Conservation (phyloP, 2,113 vertebrate species). For the Callithrix jacchus region DNA sequence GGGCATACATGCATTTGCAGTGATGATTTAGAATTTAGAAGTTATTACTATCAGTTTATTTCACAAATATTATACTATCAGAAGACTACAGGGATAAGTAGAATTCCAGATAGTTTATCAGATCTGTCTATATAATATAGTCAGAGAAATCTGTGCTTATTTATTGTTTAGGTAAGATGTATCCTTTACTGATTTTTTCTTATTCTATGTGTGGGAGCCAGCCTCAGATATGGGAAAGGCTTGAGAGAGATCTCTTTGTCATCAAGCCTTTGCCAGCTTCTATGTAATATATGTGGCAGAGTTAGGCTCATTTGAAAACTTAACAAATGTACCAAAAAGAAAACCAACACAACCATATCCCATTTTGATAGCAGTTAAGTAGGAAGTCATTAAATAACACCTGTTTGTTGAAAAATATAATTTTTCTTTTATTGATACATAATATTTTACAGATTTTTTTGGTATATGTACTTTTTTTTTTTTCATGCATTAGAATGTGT, state of each 20-base stretch:
- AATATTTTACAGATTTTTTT: background rate
- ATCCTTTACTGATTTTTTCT: background rate
- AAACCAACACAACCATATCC: constrained; percentile 80
- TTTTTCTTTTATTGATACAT: background rate
- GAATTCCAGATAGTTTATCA: constrained; percentile 1
- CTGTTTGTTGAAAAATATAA: background rate
- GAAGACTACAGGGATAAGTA: background rate
- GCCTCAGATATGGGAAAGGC: constrained; percentile 46
- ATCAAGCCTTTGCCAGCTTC: constrained; percentile 70
- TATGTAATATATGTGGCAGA: constrained; percentile 85
- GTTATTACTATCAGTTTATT: background rate
- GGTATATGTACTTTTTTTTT: background rate
- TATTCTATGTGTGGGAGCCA: constrained; percentile 73
- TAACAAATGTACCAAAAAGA: constrained; percentile 80
- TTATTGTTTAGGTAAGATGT: background rate
- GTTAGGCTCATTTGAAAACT: constrained; percentile 13
- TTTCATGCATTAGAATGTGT: background rate
- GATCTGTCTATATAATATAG: background rate
- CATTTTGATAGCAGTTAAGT: constrained; percentile 29
- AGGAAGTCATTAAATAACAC: background rate
- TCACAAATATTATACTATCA: background rate
- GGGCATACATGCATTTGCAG: background rate
- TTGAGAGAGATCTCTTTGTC: constrained; percentile 26
- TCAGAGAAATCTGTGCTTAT: background rate
- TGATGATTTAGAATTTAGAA: constrained; percentile 37